A percentile compares a stretch with the other conserved stretches of the same genome.
phyloP scores from a whole-genome alignment of 2,113 vertebrate genomes.

The Lates calcarifer region DNA sequence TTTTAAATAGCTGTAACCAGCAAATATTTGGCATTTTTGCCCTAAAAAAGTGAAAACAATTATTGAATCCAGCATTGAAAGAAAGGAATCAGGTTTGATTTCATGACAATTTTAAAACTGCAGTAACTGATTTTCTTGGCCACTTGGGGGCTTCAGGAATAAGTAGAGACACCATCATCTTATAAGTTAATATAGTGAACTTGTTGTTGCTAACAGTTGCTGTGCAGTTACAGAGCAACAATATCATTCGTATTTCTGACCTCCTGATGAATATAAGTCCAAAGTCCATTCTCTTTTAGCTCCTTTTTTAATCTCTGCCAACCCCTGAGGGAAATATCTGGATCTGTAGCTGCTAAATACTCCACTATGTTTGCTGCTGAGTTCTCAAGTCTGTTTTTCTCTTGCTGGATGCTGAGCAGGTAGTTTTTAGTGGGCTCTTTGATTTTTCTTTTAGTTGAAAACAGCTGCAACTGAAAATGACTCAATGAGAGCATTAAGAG shows the following conservation, averaged over 20 bases:
- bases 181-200: no score
- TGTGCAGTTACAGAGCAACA: no score
- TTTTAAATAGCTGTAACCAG: not conserved
- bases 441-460: not conserved
- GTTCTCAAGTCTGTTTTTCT: not conserved
- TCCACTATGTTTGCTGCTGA: not conserved
- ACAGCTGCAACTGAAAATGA: not conserved
- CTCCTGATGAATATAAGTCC: no score
- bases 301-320: not conserved
- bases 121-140: no score
- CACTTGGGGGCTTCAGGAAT: not conserved
- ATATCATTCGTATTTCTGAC: no score
- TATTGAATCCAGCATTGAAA: not conserved
- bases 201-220: not conserved
- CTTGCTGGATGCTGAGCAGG: not conserved
- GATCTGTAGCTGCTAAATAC: not conserved
- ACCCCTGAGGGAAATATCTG: not conserved
- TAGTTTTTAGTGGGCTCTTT: not conserved
- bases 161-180: not conserved
- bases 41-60: no score
- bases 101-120: no score
- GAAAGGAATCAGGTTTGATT: no score
- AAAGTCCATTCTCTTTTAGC: not conserved
- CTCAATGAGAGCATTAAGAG: no score
- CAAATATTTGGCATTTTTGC: no score